phyloP scores from a whole-genome alignment of 2,888 invertebrate species.

The Lasioglossum calceatum region DNA sequence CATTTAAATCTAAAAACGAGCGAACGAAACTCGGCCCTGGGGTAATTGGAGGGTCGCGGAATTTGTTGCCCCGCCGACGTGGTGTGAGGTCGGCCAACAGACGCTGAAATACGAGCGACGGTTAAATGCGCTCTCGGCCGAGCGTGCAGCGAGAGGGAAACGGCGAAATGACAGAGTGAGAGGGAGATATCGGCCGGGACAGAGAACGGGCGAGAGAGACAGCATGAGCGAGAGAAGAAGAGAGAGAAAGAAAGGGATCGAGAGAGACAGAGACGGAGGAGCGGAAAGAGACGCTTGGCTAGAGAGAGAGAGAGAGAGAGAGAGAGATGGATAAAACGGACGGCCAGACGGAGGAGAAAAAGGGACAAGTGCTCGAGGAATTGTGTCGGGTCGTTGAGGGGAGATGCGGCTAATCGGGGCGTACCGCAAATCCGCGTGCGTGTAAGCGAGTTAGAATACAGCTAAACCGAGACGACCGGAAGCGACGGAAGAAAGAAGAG shows the following conservation, averaged over 20 bases:
- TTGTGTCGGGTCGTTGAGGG: slow-evolving; percentile 46
- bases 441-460: slow-evolving; percentile 67
- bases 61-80: slow-evolving; percentile 75
- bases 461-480: slow-evolving; percentile 57
- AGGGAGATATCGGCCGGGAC: slow-evolving; percentile 2
- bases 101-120: slow-evolving; percentile 75
- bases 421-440: slow-evolving; percentile 77
- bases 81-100: slow-evolving; percentile 67
- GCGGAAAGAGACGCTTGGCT: neutral
- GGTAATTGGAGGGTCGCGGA: slow-evolving; percentile 82
- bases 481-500: slow-evolving; percentile 43
- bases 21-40: slow-evolving; percentile 75
- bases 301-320: slow-evolving; percentile 7
- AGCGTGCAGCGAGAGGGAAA: slow-evolving; percentile 78
- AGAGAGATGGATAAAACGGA: slow-evolving; percentile 37
- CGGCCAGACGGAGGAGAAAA: slow-evolving; percentile 50
- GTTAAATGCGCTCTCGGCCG: slow-evolving; percentile 81
- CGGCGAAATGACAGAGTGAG: slow-evolving; percentile 36
- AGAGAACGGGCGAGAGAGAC: slow-evolving; percentile 46
- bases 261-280: slow-evolving; percentile 7
- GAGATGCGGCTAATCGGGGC: slow-evolving; percentile 73
- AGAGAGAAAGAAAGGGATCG: slow-evolving; percentile 32
- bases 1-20: slow-evolving; percentile 80
- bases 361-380: slow-evolving; percentile 62
- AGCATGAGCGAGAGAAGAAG: neutral